phyloP scores from a whole-genome alignment of 1,140 invertebrate genomes.

The Dendrolimus punctatus region DNA sequence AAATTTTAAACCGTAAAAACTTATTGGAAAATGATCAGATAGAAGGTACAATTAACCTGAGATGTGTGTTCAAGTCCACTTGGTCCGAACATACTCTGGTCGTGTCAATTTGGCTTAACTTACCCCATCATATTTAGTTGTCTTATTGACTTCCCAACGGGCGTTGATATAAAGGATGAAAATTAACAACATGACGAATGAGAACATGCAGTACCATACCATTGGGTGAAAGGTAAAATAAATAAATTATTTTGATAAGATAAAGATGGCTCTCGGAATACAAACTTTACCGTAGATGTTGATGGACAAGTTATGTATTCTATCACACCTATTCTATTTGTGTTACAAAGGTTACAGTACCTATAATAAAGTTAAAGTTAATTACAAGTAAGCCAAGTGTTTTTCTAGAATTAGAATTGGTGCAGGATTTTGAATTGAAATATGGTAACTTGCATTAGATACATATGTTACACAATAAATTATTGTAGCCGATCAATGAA shows the following conservation, averaged over 20 bases:
- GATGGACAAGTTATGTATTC: constrained; percentile 74
- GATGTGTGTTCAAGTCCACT: no score
- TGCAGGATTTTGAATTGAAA: no score
- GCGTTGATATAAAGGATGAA: constrained; percentile 53
- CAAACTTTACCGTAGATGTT: constrained; percentile 69
- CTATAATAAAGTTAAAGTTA: constrained; percentile 27
- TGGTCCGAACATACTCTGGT: no score
- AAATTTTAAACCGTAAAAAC: no score
- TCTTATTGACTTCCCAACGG: constrained; percentile 40
- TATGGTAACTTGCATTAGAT: no score
- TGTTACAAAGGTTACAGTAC: constrained; percentile 72
- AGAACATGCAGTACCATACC: constrained; percentile 73
- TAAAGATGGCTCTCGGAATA: constrained; percentile 76
- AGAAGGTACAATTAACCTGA: no score
- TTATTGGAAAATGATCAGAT: no score
- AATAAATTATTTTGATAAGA: constrained; percentile 77
- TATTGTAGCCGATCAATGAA: no score
- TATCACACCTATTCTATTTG: constrained; percentile 65
- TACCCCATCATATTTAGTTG: constrained; percentile 13
- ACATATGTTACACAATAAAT: neutral
- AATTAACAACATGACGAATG: constrained; percentile 61
- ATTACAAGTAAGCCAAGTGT: constrained; percentile 1
- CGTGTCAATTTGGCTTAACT: constrained; percentile 4
- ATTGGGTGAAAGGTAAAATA: constrained; percentile 70
- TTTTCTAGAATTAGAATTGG: no score